Evolutionary conservation across 2,797 vertebrate species (phyloP).

Genomic region (Sorex maritimensis): DNA sequence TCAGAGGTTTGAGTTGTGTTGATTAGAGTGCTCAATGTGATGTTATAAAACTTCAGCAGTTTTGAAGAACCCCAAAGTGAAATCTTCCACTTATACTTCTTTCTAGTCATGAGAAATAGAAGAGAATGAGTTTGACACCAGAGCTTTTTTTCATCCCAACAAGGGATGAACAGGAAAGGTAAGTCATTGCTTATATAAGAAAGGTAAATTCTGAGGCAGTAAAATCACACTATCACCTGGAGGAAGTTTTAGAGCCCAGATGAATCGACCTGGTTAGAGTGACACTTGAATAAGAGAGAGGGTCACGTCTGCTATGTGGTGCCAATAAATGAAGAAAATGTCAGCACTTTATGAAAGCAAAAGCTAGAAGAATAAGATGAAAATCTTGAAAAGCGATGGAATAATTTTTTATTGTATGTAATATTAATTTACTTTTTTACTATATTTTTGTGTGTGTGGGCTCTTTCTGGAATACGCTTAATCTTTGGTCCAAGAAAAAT

Average conservation of each 20-base stretch:
- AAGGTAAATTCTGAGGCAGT: not conserved
- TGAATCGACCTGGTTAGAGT: not conserved
- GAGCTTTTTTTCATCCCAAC: not conserved
- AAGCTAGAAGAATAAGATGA: not conserved
- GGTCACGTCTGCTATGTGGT: not conserved
- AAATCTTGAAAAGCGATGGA: not conserved
- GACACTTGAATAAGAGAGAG: not conserved
- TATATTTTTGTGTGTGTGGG: not conserved
- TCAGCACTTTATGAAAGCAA: not conserved
- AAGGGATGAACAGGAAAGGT: not conserved
- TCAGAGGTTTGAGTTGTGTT: not conserved
- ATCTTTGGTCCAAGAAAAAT: not conserved
- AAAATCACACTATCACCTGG: not conserved
- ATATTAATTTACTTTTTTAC: not conserved
- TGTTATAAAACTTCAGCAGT: not conserved
- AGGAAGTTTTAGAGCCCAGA: not conserved
- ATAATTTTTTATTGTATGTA: slow-evolving; percentile 12
- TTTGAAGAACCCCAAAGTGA: not conserved
- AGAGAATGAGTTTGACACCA: not conserved
- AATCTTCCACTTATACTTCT: not conserved
- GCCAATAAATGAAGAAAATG: not conserved
- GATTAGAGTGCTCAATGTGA: not conserved
- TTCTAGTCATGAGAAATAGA: not conserved
- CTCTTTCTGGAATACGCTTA: slow-evolving; percentile 21
- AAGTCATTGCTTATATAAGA: not conserved